A percentile compares a stretch with the other conserved stretches of the same genome.
Evolutionary conservation across 2,113 vertebrate genomes (phyloP).

Genomic region (Athene noctua): DNA sequence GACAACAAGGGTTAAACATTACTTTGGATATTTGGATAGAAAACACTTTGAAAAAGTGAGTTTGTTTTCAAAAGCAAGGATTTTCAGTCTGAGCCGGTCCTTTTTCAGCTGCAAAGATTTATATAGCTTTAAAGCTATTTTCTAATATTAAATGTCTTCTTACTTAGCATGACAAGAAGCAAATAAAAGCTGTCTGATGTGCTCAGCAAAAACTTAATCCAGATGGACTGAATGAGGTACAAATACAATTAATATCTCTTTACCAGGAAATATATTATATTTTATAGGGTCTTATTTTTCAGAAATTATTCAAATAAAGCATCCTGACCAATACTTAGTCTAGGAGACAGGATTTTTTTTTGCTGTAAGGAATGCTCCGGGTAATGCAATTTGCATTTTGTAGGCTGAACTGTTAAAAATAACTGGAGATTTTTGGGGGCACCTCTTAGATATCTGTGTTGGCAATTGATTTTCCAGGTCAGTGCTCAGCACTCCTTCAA

Average conservation of each 20-base stretch:
- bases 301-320: background rate
- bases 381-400: background rate
- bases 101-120: background rate
- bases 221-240: background rate
- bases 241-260: constrained; percentile 9
- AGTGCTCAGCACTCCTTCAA: background rate
- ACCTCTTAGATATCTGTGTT: background rate
- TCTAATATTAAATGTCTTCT: constrained; percentile 13
- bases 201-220: constrained; percentile 25
- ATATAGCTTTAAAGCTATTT: background rate
- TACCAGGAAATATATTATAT: background rate
- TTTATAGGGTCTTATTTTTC: constrained; percentile 13
- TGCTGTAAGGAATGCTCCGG: background rate
- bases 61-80: background rate
- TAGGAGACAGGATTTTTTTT: background rate
- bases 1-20: background rate
- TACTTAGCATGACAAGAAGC: background rate
- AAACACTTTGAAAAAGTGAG: background rate
- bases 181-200: constrained; percentile 4
- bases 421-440: background rate
- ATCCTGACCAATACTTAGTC: background rate
- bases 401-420: background rate
- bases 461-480: background rate
- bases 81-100: background rate
- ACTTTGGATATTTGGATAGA: background rate